Evolutionary conservation across 2,113 vertebrate genomes (phyloP).

Genomic region (Lophochroa leadbeateri): DNA sequence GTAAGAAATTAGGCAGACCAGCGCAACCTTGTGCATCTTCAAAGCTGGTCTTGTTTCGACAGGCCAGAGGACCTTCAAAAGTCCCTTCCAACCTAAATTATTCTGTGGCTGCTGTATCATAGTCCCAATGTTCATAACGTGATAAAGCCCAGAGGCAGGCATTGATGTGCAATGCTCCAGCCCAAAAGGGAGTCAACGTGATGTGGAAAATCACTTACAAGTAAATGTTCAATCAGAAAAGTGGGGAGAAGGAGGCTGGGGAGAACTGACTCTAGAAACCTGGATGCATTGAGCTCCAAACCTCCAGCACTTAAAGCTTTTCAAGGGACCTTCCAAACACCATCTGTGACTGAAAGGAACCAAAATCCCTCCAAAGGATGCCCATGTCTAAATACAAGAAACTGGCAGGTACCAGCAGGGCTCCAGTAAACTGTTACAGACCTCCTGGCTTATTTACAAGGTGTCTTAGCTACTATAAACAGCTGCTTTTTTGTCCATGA

Average conservation of each 20-base stretch:
- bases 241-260: background rate
- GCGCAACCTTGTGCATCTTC: background rate
- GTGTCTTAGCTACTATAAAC: background rate
- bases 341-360: accelerated
- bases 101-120: background rate
- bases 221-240: background rate
- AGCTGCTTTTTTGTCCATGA: background rate
- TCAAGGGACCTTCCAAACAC: background rate
- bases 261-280: background rate
- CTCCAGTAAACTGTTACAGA: background rate
- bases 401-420: background rate
- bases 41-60: background rate
- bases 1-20: background rate
- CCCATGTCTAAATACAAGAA: background rate
- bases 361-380: background rate
- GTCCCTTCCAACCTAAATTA: background rate
- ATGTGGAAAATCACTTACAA: accelerated
- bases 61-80: background rate
- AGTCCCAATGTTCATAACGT: background rate
- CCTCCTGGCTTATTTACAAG: background rate
- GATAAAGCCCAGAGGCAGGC: background rate
- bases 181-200: background rate
- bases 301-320: background rate
- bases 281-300: accelerated
- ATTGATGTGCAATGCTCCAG: background rate